Conservation (phyloP, 1,140 invertebrate species). For the Alviniconcha marisindica region DNA sequence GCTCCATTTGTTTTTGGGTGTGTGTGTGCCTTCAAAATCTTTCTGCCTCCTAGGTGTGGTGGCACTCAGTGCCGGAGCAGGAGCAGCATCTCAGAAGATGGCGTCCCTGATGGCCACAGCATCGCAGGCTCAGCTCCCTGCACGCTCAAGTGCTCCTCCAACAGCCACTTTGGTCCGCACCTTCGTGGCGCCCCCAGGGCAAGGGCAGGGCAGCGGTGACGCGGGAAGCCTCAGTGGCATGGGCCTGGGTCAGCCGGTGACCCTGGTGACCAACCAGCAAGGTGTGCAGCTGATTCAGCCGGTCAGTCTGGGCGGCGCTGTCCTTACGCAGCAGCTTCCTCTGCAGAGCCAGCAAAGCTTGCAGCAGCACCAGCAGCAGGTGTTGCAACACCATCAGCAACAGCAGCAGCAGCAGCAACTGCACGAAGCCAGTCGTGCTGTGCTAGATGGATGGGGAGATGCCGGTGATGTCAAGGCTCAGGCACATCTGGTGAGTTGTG, state of each 20-base stretch:
- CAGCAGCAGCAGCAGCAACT: background rate
- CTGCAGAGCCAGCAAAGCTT: constrained; percentile 29
- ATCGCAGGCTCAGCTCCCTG: constrained; percentile 53
- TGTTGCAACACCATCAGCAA: background rate
- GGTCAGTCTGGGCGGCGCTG: constrained; percentile 46
- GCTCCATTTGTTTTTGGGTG: too few relatives aligned
- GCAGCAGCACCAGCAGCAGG: constrained; percentile 2
- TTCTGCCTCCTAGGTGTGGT: constrained; percentile 34
- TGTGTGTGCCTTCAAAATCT: too few relatives aligned
- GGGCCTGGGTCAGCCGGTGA: constrained; percentile 1
- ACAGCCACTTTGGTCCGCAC: constrained; percentile 25
- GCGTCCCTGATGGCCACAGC: constrained; percentile 50
- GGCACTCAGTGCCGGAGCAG: constrained; percentile 41
- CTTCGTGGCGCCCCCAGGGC: constrained; percentile 23
- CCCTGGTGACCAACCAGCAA: constrained; percentile 33
- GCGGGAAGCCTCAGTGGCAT: background rate
- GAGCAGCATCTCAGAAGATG: constrained; percentile 48
- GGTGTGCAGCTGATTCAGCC: constrained; percentile 50
- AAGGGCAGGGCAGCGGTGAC: background rate
- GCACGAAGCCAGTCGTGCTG: background rate
- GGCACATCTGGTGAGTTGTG: constrained; percentile 6
- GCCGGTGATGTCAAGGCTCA: constrained; percentile 33
- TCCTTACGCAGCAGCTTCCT: constrained; percentile 45
- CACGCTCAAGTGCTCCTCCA: constrained; percentile 31
- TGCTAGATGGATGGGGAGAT: constrained; percentile 40